Percentiles rank a stretch among this genome's conserved stretches.
phyloP scores from a whole-genome alignment of 1,140 invertebrate genomes.

The Platorchestia sp. region DNA sequence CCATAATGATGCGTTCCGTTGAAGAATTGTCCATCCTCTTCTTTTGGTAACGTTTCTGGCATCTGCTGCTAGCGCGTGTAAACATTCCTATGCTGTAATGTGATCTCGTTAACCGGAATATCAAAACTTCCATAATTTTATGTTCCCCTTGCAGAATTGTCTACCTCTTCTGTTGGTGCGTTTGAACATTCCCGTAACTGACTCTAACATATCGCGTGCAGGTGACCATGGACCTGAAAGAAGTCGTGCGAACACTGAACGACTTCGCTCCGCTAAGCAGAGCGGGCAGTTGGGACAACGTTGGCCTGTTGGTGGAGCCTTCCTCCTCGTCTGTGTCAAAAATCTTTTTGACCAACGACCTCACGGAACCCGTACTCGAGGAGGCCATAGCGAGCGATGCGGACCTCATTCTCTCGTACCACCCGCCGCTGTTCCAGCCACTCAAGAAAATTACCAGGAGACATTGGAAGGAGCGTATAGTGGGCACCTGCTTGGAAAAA shows the following conservation, averaged over 20 bases:
- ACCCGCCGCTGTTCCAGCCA: slow-evolving; percentile 92
- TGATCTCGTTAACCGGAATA: too few species aligned
- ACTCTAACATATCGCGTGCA: not conserved
- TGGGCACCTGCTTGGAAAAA: slow-evolving; percentile 86
- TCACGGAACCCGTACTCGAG: slow-evolving; percentile 88
- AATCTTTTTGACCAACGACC: slow-evolving; percentile 93
- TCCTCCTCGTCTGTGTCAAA: slow-evolving; percentile 69
- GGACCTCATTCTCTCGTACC: slow-evolving; percentile 93
- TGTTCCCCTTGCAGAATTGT: too few species aligned
- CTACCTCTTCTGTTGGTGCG: too few species aligned
- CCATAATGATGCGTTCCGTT: too few species aligned
- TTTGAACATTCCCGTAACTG: too few species aligned
- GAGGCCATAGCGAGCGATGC: slow-evolving; percentile 81
- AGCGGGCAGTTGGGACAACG: slow-evolving; percentile 95
- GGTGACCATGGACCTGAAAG: slow-evolving; percentile 71
- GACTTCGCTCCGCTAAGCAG: slow-evolving; percentile 80
- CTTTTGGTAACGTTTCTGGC: too few species aligned
- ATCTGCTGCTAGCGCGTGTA: too few species aligned
- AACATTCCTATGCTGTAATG: too few species aligned
- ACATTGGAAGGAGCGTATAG: slow-evolving; percentile 85
- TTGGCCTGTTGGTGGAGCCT: slow-evolving; percentile 90
- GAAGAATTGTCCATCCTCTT: too few species aligned
- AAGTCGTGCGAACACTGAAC: slow-evolving; percentile 78
- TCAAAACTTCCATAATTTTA: too few species aligned
- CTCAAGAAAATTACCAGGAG: slow-evolving; percentile 82